A percentile compares a stretch with the other conserved stretches of the same genome.
Conservation (phyloP, 2,113 vertebrate species). For the Sterrhoptilus dennistouni region DNA sequence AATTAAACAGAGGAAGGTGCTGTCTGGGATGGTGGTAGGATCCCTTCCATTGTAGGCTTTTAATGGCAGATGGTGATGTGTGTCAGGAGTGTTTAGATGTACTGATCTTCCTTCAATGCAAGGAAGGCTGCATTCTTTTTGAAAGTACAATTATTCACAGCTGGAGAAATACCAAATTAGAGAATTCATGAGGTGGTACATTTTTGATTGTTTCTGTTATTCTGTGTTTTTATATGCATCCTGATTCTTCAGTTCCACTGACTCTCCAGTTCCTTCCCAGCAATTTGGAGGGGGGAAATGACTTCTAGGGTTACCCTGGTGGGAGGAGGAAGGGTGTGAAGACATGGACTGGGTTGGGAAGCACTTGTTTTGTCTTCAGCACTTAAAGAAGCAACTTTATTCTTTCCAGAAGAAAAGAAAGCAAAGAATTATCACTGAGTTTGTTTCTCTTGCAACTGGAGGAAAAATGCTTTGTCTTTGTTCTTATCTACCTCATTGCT, state of each 20-base stretch:
- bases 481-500: not conserved
- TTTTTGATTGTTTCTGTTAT: not conserved
- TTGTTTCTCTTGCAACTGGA: not conserved
- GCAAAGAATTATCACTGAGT: not conserved
- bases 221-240: not conserved
- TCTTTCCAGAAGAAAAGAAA: not conserved
- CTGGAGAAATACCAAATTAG: not conserved
- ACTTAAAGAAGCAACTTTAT: not conserved
- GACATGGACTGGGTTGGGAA: not conserved
- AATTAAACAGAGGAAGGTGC: not conserved
- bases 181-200: not conserved
- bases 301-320: not conserved
- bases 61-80: not conserved
- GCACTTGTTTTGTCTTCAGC: constrained; percentile 1
- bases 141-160: not conserved
- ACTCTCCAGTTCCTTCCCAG: not conserved
- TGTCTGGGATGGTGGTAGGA: not conserved
- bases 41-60: not conserved
- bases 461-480: not conserved
- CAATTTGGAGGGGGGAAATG: not conserved
- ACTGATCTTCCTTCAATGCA: not conserved
- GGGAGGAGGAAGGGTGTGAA: not conserved
- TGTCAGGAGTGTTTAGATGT: not conserved
- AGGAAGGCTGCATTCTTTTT: not conserved
- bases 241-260: not conserved